Evolutionary conservation across 2,888 invertebrate genomes (phyloP).

Genomic region (Habrosyne pyritoides): DNA sequence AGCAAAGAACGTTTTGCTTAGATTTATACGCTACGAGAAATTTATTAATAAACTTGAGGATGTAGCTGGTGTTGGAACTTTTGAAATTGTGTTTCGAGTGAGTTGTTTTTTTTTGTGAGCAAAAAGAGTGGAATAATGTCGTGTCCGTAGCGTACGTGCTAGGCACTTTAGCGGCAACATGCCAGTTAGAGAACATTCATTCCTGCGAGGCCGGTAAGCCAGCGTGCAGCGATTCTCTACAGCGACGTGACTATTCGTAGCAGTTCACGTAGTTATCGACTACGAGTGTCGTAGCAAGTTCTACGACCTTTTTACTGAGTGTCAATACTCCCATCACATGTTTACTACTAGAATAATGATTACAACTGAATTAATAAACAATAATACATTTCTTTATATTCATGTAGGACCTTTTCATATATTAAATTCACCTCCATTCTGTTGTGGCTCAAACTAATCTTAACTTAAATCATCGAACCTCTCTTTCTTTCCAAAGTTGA

Average conservation of each 20-base stretch:
- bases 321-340: too few relatives aligned
- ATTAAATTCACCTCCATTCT: too few relatives aligned
- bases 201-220: not conserved
- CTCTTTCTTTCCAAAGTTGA: too few relatives aligned
- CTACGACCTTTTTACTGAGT: not conserved
- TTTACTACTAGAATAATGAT: too few relatives aligned
- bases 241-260: not conserved
- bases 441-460: too few relatives aligned
- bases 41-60: constrained; percentile 8
- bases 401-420: too few relatives aligned
- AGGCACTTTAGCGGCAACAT: not conserved
- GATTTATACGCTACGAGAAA: constrained; percentile 6
- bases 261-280: too few relatives aligned
- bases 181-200: not conserved
- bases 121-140: not conserved
- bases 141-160: not conserved
- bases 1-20: constrained; percentile 3
- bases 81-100: not conserved
- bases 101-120: not conserved
- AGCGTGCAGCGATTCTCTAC: not conserved
- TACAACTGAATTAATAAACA: too few relatives aligned
- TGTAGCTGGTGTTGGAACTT: constrained; percentile 5
- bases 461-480: too few relatives aligned
- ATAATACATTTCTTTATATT: too few relatives aligned
- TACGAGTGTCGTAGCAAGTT: not conserved